Evolutionary conservation across 37 sponge, comb jelly and placozoan genomes (phyloP), one percentile per base, ranked within the genome.

Genomic region (Petrosia ficiformis): DNA sequence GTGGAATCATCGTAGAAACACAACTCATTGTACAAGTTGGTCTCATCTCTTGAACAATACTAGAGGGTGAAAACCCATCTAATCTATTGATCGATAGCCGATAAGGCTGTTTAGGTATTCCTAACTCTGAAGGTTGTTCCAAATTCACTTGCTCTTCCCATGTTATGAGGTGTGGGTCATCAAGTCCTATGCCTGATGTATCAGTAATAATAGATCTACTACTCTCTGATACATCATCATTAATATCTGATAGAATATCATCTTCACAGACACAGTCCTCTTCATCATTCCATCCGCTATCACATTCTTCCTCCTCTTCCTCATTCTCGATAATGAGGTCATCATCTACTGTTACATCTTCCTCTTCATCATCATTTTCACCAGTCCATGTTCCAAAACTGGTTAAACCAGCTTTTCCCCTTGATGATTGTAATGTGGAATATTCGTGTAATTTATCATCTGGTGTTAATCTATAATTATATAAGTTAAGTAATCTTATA

Each of bases 221-320:
- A n/a, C n/a, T n/a, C n/a, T n/a, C n/a, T n/a, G n/a, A n/a, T 8
- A 8, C 54, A 48, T 48, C 54, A 19, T 48, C 54, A 19, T 14
- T 14, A 19, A 48, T 8, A 14, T 48, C 54, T 48, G 54, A 48
- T 14, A 48, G 8, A 19, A 48, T 8, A 48, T 48, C 54, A 14
- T 48, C 54, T 48, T 48, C n/a, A n/a, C n/a, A n/a, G n/a, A n/a
- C n/a, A n/a, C n/a, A n/a, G n/a, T 21, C 57, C 57, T 54, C 65
- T 6, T 29, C 65, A n/a, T 29, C 65, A 11, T 24, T 6, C 65
- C 32, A n/a, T 29, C 65, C 65, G 28, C 65, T 29, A 10, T 29
- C 32, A n/a, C 65, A 11, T 25, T 64, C 65, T 64, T 25, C 65
- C 21, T 29, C 65, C 65, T 64, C 65, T 64, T 29, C 65, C 65